Evolutionary conservation across 2,888 invertebrate species (phyloP).

Genomic region (Lordiphosa andalusiaca): DNA sequence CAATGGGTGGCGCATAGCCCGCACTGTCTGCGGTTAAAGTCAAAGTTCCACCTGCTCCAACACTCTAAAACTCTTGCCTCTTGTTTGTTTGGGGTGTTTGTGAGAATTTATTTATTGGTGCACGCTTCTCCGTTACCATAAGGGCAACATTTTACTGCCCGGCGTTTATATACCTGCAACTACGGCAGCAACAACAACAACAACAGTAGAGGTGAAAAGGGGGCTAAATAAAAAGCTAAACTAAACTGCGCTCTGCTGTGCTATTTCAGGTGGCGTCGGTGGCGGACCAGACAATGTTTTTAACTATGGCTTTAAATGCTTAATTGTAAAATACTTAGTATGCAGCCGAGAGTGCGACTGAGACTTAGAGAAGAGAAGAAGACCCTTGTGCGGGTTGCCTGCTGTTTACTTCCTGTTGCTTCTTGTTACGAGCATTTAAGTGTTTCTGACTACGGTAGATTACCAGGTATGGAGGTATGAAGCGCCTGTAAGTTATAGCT

Average conservation of each 20-base stretch:
- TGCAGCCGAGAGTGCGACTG: constrained; percentile 18
- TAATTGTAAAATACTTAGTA: constrained; percentile 45
- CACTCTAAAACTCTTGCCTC: constrained; percentile 13
- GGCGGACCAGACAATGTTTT: constrained; percentile 34
- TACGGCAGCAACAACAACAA: too few species aligned
- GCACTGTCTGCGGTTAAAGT: constrained; percentile 34
- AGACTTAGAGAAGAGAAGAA: neutral
- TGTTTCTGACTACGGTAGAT: neutral
- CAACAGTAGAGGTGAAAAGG: constrained; percentile 16
- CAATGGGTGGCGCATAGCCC: constrained; percentile 4
- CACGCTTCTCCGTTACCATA: constrained; percentile 31
- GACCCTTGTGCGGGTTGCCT: neutral
- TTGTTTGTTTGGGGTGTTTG: constrained; percentile 44
- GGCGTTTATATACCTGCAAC: constrained; percentile 31
- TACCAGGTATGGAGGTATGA: neutral
- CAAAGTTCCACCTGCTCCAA: constrained; percentile 30
- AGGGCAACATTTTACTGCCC: constrained; percentile 43
- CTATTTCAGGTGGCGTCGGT: constrained; percentile 17
- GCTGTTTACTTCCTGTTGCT: constrained; percentile 3
- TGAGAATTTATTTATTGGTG: constrained; percentile 48
- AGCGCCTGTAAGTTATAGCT: neutral
- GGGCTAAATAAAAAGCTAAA: constrained; percentile 47
- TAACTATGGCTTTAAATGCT: constrained; percentile 46
- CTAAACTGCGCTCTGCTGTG: constrained; percentile 16
- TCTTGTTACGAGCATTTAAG: constrained; percentile 10